Evolutionary conservation across 2,797 vertebrate species (phyloP), one percentile per base, ranked within the genome.

Genomic region (Cirrhinus mrigala): DNA sequence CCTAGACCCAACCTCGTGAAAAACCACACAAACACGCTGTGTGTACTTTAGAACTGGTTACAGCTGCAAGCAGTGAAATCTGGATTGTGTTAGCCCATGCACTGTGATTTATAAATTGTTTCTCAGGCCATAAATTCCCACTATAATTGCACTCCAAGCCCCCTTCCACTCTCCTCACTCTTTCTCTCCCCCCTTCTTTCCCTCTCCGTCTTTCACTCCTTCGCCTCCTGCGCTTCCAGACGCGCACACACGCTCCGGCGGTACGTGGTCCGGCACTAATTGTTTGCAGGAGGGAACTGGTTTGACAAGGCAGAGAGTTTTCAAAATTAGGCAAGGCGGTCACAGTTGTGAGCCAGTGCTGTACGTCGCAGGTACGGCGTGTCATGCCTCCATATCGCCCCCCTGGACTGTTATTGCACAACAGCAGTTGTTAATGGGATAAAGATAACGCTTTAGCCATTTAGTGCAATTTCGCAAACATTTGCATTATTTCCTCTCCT

Each of bases 101-200:
- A 60, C 83, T 24, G 68, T 93, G 94, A 95, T 94, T 95, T 95
- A 95, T 90, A 91, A 94, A 92, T 94, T 91, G 79, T 92, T 93
- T 90, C 93, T 94, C 89, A 92, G 94, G 93, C 93, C 93, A 92
- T 95, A 95, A 95, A 95, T 95, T 93, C 93, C 92, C 90, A 90
- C 92, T 93, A 92, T 94, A 94, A 95, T 93, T 95, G 93, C 93
- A 92, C 82, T 93, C 92, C 82, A 83, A 69, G 15, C 64, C 79
- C 79, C 68, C 64, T 81, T 83, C 66, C 46, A 50, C 58, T 60
- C 69, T 76, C 50, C 33, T 50, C 82, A 74, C 52, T 76, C 56
- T 48, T 77, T 66, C 70, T 77, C 27, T 80, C 78, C 33, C n/a
- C 74, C 75, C 50, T 80, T 78, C 76, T 52, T 64, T 77, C 81